Conservation (phyloP, 2,113 vertebrate genomes). For the Colistium nudipinnis region DNA sequence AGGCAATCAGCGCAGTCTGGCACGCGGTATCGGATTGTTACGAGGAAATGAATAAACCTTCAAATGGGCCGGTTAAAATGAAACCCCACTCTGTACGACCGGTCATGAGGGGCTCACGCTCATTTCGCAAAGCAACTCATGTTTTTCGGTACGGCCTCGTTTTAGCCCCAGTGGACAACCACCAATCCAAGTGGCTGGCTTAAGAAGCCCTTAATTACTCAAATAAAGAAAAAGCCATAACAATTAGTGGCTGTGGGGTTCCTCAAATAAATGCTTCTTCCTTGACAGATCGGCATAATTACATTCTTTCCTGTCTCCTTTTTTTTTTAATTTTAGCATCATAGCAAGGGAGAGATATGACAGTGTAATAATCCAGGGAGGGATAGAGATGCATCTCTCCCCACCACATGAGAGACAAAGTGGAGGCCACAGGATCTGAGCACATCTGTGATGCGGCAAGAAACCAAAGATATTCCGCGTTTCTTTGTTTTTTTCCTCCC, state of each 20-base stretch:
- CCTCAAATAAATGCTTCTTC: constrained; percentile 76
- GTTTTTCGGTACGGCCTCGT: constrained; percentile 65
- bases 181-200: constrained; percentile 61
- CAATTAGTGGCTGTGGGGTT: constrained; percentile 72
- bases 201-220: constrained; percentile 75
- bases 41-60: constrained; percentile 57
- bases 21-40: constrained; percentile 35
- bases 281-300: constrained; percentile 74
- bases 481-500: constrained; percentile 12
- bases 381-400: constrained; percentile 94
- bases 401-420: constrained; percentile 91
- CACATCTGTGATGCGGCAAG: constrained; percentile 76
- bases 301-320: constrained; percentile 69
- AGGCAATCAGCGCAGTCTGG: constrained; percentile 56
- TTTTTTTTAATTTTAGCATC: constrained; percentile 75
- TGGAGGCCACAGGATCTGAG: constrained; percentile 68
- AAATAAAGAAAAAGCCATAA: constrained; percentile 70
- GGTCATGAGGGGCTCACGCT: constrained; percentile 55
- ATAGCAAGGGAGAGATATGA: constrained; percentile 87
- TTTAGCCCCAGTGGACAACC: constrained; percentile 67
- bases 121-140: constrained; percentile 57
- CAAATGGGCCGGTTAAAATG: constrained; percentile 52
- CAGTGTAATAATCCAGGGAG: constrained; percentile 87
- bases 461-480: constrained; percentile 49
- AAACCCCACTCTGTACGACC: constrained; percentile 45